Percentiles rank a stretch among this genome's conserved stretches.
Conservation (phyloP, 2,113 vertebrate genomes). For the Neolamprologus caudopunctatus region DNA sequence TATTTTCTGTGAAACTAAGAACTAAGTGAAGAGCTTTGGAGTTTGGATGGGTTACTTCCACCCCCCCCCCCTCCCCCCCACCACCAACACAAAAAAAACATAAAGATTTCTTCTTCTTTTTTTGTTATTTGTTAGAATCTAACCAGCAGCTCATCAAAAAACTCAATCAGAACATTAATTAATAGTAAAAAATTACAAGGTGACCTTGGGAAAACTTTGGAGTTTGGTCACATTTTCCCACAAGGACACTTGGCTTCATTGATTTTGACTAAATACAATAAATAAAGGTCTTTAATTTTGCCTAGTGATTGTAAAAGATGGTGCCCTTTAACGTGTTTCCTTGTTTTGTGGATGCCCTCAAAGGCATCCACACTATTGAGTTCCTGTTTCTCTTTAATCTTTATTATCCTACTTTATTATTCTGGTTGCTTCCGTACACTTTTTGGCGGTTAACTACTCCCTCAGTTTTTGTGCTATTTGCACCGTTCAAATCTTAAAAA, state of each 20-base stretch:
- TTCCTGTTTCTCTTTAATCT: too few relatives aligned
- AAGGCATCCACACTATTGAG: too few relatives aligned
- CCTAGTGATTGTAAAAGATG: not conserved
- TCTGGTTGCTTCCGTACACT: too few relatives aligned
- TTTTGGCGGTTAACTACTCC: too few relatives aligned
- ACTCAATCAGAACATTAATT: not conserved
- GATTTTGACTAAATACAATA: not conserved
- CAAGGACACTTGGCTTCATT: not conserved
- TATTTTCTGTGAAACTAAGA: not conserved
- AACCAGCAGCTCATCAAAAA: not conserved
- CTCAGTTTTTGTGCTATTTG: too few relatives aligned
- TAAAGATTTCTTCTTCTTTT: not conserved
- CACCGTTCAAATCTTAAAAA: too few relatives aligned
- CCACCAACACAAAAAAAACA: not conserved
- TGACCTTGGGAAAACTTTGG: conserved; percentile 3
- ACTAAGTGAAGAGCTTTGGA: not conserved
- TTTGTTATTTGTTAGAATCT: not conserved
- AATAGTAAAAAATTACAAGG: not conserved
- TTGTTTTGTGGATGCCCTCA: not conserved
- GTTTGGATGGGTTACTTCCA: not conserved
- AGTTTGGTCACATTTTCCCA: not conserved
- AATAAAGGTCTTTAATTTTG: not conserved
- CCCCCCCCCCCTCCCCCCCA: accelerated
- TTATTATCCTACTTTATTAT: too few relatives aligned
- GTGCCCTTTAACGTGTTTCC: not conserved